Conservation (phyloP, 2,113 vertebrate species). For the Tupaia tana region DNA sequence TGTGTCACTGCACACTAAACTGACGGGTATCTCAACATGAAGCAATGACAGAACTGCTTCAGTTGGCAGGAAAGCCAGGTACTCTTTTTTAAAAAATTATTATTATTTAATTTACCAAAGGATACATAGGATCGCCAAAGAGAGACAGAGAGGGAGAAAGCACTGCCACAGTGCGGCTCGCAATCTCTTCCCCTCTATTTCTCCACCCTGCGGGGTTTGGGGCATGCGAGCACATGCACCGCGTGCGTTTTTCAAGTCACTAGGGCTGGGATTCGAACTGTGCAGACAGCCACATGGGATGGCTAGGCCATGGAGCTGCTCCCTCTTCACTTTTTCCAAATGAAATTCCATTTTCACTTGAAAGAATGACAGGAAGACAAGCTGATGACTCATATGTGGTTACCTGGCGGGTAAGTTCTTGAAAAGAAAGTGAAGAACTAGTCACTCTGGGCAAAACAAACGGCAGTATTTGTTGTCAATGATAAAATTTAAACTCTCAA, state of each 20-base stretch:
- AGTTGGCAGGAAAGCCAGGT: background rate
- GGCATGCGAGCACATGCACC: too few relatives aligned
- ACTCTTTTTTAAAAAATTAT: background rate
- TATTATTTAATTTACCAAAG: too few relatives aligned
- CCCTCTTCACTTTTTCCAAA: background rate
- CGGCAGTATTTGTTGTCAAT: background rate
- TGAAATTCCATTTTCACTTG: constrained; percentile 38
- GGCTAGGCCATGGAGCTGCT: too few relatives aligned
- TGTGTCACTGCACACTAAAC: background rate
- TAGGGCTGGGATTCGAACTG: too few relatives aligned
- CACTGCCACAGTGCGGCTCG: too few relatives aligned
- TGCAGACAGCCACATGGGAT: too few relatives aligned
- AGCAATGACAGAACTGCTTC: background rate
- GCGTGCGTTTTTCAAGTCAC: too few relatives aligned
- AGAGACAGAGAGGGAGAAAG: too few relatives aligned
- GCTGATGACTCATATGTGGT: background rate
- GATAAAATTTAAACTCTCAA: constrained; percentile 13
- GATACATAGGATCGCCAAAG: too few relatives aligned
- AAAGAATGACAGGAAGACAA: constrained; percentile 28
- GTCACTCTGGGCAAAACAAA: constrained; percentile 21
- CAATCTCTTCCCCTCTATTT: too few relatives aligned
- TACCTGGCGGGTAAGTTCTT: constrained; percentile 29
- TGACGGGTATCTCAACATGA: background rate
- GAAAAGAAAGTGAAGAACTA: constrained; percentile 25
- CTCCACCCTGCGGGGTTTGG: too few relatives aligned